These are phyloP conservation scores for Equus quagga DNA, from an alignment of 2,113 vertebrate genomes.

Conservation along the genomic window DNA sequence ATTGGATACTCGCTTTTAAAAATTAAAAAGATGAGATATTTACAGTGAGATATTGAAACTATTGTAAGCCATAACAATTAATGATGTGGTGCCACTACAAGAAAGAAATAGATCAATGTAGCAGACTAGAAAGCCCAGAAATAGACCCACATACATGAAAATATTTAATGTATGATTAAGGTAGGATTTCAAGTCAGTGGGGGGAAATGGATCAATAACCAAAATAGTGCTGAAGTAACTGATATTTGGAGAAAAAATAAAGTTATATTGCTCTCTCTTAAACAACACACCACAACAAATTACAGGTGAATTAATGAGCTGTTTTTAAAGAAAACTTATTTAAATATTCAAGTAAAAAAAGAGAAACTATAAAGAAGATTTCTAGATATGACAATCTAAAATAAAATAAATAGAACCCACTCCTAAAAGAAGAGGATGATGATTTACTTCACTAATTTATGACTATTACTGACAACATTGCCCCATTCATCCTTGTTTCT, in stretches of 20 bases:
- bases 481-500: slow-evolving; percentile 13
- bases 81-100: neutral
- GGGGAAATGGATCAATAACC: neutral
- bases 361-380: neutral
- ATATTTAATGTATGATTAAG: neutral
- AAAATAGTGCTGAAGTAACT: neutral
- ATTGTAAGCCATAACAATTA: neutral
- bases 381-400: neutral
- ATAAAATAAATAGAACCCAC: neutral
- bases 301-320: neutral
- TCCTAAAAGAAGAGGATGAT: neutral
- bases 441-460: slow-evolving; percentile 36
- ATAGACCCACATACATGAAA: neutral
- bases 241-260: neutral
- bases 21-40: neutral
- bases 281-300: neutral
- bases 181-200: neutral
- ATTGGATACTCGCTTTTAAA: neutral
- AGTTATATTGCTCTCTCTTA: neutral
- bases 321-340: neutral
- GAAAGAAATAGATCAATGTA: neutral
- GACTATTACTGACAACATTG: neutral
- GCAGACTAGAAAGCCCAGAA: neutral
- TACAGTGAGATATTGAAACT: neutral
- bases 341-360: neutral